Conservation (phyloP, 1,140 invertebrate species). For the Brachionus rubens region DNA sequence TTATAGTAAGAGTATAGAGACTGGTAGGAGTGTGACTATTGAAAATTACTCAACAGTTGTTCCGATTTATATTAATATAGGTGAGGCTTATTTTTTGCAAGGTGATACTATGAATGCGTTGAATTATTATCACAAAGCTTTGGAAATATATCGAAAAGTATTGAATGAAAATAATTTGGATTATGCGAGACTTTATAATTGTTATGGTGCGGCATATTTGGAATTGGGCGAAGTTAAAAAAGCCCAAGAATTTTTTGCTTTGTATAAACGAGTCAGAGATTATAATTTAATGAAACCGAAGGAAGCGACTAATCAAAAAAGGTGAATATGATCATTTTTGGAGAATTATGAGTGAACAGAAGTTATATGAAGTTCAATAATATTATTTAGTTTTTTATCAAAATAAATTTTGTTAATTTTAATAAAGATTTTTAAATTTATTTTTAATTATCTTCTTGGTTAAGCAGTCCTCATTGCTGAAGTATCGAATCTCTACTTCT, state of each 20-base stretch:
- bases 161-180: neutral
- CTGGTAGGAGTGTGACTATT: neutral
- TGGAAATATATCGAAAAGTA: neutral
- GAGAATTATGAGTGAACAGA: no score
- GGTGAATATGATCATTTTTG: no score
- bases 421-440: no score
- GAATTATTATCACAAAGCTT: neutral
- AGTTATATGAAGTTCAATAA: no score
- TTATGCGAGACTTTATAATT: neutral
- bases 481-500: no score
- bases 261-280: conserved; percentile 21
- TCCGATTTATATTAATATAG: neutral
- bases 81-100: neutral
- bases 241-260: conserved; percentile 27
- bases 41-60: neutral
- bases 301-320: no score
- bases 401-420: no score
- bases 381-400: no score
- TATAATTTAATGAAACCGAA: conserved; percentile 1
- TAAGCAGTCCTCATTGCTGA: no score
- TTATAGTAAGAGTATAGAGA: conserved; percentile 10
- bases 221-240: neutral
- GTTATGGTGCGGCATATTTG: neutral
- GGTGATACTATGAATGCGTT: neutral
- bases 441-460: no score